Evolutionary conservation across 1,140 invertebrate species (phyloP).

Genomic region (Lepeophtheirus salmonis): DNA sequence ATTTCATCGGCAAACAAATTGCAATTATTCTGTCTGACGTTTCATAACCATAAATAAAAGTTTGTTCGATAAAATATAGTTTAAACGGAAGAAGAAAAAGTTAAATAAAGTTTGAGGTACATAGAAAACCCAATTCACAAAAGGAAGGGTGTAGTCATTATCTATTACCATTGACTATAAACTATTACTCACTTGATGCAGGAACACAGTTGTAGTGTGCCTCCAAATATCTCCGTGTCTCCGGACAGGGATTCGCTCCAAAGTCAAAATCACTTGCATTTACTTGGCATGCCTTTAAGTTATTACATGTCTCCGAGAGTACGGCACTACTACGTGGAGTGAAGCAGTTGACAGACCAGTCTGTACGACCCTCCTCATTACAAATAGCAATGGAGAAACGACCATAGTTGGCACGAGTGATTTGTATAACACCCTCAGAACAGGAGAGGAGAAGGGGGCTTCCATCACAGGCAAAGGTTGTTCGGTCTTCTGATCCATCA

Average conservation of each 20-base stretch:
- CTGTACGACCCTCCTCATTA: conserved; percentile 81
- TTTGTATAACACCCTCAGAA: conserved; percentile 62
- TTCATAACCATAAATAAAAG: too few relatives aligned
- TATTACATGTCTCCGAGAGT: background rate
- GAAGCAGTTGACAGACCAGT: conserved; percentile 91
- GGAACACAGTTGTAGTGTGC: conserved; percentile 10
- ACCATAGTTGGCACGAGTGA: conserved; percentile 84
- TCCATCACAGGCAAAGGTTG: conserved; percentile 79
- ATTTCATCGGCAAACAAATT: too few relatives aligned
- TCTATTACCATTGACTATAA: too few relatives aligned
- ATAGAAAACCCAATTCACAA: too few relatives aligned
- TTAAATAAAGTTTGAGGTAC: too few relatives aligned
- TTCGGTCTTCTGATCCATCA: conserved; percentile 33
- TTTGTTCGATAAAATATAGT: too few relatives aligned
- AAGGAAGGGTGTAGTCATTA: too few relatives aligned
- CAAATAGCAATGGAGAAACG: conserved; percentile 87
- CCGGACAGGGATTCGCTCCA: conserved; percentile 8
- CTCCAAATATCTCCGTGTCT: conserved; percentile 16
- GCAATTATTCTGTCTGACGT: too few relatives aligned
- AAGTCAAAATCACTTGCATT: background rate
- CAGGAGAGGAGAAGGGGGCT: conserved; percentile 69
- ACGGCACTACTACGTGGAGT: conserved; percentile 35
- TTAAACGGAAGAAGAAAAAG: too few relatives aligned
- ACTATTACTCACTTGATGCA: background rate
- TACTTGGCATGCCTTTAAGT: background rate